Base-by-base conservation (phyloP, 2,888 invertebrate genomes). In the Polydrusus pterygomalis region DNA sequence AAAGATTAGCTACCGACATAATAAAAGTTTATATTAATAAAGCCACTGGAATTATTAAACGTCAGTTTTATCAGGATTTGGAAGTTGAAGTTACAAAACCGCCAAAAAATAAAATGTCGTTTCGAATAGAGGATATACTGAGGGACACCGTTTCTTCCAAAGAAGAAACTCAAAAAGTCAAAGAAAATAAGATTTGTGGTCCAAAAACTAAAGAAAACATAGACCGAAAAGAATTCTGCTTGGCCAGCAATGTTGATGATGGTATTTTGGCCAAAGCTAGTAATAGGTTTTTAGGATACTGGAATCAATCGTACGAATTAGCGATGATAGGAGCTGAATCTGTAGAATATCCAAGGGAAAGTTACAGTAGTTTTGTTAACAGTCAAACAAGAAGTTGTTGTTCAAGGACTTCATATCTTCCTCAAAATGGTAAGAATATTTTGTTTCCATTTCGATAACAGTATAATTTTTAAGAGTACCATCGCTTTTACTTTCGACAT, bases 51-150 rank as follows among this genome's bases (percentile, higher is more conserved):
- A 54, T 68, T n/a, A n/a, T n/a, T 68, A 51, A 17, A 58, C 43
- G n/a, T 38, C 38, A 58, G 56, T 20, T 40, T 54, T 69, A 69
- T 47, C 64, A 60, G 30, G 51, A 58, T 58, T 60, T 34, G 25
- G 6, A 17, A 43, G 63, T 51, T 34, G 65, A 13, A 43, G 18
- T 40, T 17, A 40, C 30, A 62, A 45, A 3, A 45, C 2, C 51
- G 20, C 15, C 34, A 15, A n/a, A 68, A 51, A n/a, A 34, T 8
- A 56, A 17, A 0, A 77, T 77, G 77, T 77, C 77, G 30, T 77
- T 77, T 40, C 38, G 74, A 58, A 77, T 77, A 20, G 77, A 74
- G 7, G 75, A 77, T 34, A 75, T 77, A 40, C 74, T 77, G 40
- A 75, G 68, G 45, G 74, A 77, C n/a, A 13, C 43, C 6, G 25